Base-by-base conservation (phyloP, 2,888 invertebrate species). In the Elmis aenea region DNA sequence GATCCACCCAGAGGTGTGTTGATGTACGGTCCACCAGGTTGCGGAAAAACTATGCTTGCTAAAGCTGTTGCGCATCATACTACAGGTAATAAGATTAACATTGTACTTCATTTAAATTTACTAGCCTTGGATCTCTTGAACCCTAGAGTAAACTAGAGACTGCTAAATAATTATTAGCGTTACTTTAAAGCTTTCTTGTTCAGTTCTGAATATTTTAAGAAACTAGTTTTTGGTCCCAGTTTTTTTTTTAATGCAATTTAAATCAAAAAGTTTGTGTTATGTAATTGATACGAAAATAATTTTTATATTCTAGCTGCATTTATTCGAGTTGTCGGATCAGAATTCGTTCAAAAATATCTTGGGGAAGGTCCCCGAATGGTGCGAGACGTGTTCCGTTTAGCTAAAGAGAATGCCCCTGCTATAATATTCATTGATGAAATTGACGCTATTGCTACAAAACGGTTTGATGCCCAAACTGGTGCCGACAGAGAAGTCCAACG, bases 381-480 rank as follows among this genome's bases (percentile, higher is more conserved):
- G 16, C 79, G 99, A 44, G 99, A 99, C 66, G 97, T 99, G 8
- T 99, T 99, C 70, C 83, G 99, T 57, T 76, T 99, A 46, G 99
- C 99, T 10, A 95, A 97, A 67, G 99, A 99, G 70, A 99, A 99
- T 72, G 89, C 96, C 1, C 99, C 99, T 1, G 96, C 97, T 1
- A 99, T 99, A 55, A 99, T 99, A 55, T 99, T 99, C 67, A 99
- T 99, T 60, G 99, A 99, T 71, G 99, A 99, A 73, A 99, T 99
- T 58, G 99, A 99, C 70, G 99, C 99, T 20, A 99, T 99, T 55
- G 99, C 97, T 6, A 99, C 99, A 3, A 99, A 99, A 70, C 80
- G 97, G 69, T 77, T 97, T 68, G 96, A 97, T 71, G 96, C 96
- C 2, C 96, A 97, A 69, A 97, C 96, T 44, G 96, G 96, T 56